Base-by-base conservation (phyloP, 1,140 invertebrate genomes). In the Drosophila burlai region DNA sequence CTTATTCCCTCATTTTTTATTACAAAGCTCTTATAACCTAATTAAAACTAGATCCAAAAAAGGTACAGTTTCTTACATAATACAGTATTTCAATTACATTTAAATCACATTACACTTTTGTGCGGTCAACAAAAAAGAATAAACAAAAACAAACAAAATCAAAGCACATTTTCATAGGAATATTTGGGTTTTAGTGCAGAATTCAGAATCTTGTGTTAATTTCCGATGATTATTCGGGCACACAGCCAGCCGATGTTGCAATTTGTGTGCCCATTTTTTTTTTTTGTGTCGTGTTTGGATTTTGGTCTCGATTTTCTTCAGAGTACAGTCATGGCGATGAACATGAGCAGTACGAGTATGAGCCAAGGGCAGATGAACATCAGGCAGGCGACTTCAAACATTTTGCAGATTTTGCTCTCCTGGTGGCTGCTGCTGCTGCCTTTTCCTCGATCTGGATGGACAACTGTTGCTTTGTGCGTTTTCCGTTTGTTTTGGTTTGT, bases 301-400 rank as follows among this genome's bases (percentile, higher is more conserved):
- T 55, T 55, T 38, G 21, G 54, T 57, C 24, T 40, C 54, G 36
- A 57, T 69, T 60, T 49, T 60, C 31, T 65, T 54, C 78, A 92
- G 59, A 92, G 76, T 54, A 92, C 85, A 52, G 91, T 81, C 91
- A 92, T 92, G 55, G 91, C 91, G 76, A 91, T 85, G 65, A 92
- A 72, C 90, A 92, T 91, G 18, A 92, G 73, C 75, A 92, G 69
- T 36, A 92, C 85, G 59, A 92, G 60, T 60, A 87, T 80, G 62
- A 92, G 73, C 91, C 91, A 91, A 80, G 91, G 91, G 77, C 80
- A 91, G 71, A 92, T 92, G 79, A 92, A 92, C 89, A 92, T 91
- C 55, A 92, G 66, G 57, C 91, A 92, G 62, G 86, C 85, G 29
- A 92, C 91, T 78, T 92, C 91, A 63, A 89, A 80, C 91, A 92